A percentile compares a stretch with the other conserved stretches of the same genome.
Evolutionary conservation across 2,888 invertebrate species (phyloP).

Genomic region (Lapara coniferarum): DNA sequence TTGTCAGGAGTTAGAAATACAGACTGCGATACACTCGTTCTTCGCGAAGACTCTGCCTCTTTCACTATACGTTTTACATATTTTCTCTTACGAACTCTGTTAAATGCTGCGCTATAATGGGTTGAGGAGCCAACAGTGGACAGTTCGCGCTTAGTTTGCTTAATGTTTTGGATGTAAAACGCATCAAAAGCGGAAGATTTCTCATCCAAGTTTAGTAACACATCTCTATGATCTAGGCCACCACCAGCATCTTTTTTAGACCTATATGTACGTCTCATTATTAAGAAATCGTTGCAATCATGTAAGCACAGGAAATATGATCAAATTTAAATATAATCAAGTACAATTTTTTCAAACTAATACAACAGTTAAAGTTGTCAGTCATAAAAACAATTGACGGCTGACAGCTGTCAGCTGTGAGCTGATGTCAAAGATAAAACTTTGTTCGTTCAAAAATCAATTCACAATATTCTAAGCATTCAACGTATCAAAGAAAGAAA

Average conservation of each 20-base stretch:
- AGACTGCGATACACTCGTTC: constrained; percentile 49
- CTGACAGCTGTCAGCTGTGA: not conserved
- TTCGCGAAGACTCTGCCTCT: constrained; percentile 48
- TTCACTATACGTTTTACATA: constrained; percentile 70
- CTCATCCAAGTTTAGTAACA: constrained; percentile 61
- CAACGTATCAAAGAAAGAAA: too few relatives aligned
- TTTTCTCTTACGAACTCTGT: constrained; percentile 71
- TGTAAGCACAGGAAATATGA: not conserved
- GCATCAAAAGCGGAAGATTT: constrained; percentile 71
- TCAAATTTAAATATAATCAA: not conserved
- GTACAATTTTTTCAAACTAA: not conserved
- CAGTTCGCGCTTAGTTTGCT: constrained; percentile 72
- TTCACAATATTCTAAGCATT: too few relatives aligned
- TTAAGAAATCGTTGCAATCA: constrained; percentile 20
- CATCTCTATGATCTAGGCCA: constrained; percentile 62
- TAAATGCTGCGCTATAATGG: constrained; percentile 50
- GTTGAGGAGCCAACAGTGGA: constrained; percentile 60
- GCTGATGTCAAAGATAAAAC: not conserved
- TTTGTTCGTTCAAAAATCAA: too few relatives aligned
- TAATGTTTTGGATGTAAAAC: constrained; percentile 76
- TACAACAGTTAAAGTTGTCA: not conserved
- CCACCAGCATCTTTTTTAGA: constrained; percentile 66
- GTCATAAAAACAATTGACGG: not conserved
- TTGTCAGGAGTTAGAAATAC: constrained; percentile 73
- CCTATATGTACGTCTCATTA: constrained; percentile 69